Evolutionary conservation across 1,140 invertebrate species (phyloP).

Genomic region (Tribolium castaneum): DNA sequence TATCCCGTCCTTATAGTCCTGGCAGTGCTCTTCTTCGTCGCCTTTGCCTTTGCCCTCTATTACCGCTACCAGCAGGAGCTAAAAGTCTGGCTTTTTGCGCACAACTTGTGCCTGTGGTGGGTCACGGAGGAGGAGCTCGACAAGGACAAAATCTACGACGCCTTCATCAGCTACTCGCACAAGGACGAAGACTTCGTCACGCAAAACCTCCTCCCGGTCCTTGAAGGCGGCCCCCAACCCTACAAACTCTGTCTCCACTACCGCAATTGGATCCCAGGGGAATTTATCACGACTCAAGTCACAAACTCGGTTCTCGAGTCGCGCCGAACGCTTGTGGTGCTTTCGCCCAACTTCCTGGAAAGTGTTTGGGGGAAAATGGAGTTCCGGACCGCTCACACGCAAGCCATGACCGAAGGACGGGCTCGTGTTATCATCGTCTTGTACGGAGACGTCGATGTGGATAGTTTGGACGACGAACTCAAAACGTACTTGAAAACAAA

Average conservation of each 20-base stretch:
- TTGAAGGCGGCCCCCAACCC: conserved; percentile 70
- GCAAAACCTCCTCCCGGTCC: conserved; percentile 72
- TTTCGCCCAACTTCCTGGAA: conserved; percentile 83
- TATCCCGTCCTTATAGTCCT: background rate
- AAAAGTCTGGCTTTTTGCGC: conserved; percentile 77
- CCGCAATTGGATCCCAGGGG: conserved; percentile 82
- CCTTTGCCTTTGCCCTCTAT: conserved; percentile 68
- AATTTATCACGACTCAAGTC: conserved; percentile 83
- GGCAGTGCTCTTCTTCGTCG: conserved; percentile 62
- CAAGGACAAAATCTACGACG: conserved; percentile 83
- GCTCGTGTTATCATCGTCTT: conserved; percentile 82
- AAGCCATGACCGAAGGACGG: conserved; percentile 77
- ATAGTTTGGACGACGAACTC: conserved; percentile 77
- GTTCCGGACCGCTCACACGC: conserved; percentile 81
- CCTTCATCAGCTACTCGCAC: conserved; percentile 88
- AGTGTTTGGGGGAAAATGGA: conserved; percentile 88
- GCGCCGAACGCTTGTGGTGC: conserved; percentile 81
- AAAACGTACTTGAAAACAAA: conserved; percentile 82
- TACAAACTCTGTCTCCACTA: conserved; percentile 82
- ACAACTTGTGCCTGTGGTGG: conserved; percentile 71
- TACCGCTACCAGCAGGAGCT: conserved; percentile 74
- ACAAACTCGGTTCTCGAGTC: conserved; percentile 81
- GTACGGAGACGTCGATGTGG: conserved; percentile 76
- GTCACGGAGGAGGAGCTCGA: conserved; percentile 79
- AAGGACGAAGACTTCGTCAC: conserved; percentile 81